Base-by-base conservation (phyloP, 2,797 vertebrate species). In the Syngnathus rostellatus region DNA sequence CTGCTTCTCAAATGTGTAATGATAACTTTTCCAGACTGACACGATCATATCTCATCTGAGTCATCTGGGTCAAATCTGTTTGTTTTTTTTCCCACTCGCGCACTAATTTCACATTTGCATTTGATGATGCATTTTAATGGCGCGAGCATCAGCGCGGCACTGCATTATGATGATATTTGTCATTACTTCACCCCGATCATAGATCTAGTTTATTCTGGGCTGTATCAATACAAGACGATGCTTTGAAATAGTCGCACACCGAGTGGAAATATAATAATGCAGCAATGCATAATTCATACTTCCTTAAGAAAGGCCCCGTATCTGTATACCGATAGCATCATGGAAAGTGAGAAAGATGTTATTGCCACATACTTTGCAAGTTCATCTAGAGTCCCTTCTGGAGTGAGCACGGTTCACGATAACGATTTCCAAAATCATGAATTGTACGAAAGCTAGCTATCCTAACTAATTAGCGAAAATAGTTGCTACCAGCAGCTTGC, bases 241-340 rank as follows among this genome's bases (percentile, higher is more conserved):
- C 64, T 73, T 68, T 63, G 60, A 80, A 80, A 83, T 80, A 39
- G 78, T 76, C 67, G 70, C 64, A 71, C 59, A 65, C 71, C 80
- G 72, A 64, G 61, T 66, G 57, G 48, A 43, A 77, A 76, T 81
- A 81, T 85, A 75, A 86, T 85, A 84, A 80, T 85, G 68, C 66
- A 45, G 62, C 69, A 69, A 75, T 88, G 62, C 72, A 85, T 85
- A 72, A 86, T 84, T 82, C 63, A 84, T 79, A 72, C 62, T 50
- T 70, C 19, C 71, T 76, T 83, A 83, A 75, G 64, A 66, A 62
- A 78, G 57, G 59, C 62, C 68, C 62, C 69, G 19, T 50, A n/a
- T 50, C 19, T n/a, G 67, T 69, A 69, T 66, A 77, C 73, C 66
- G 67, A 67, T 80, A 74, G 68, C 71, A 74, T 72, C 66, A 58